Evolutionary conservation across 2,797 vertebrate species (phyloP).

Genomic region (Poeciliopsis gracilis): DNA sequence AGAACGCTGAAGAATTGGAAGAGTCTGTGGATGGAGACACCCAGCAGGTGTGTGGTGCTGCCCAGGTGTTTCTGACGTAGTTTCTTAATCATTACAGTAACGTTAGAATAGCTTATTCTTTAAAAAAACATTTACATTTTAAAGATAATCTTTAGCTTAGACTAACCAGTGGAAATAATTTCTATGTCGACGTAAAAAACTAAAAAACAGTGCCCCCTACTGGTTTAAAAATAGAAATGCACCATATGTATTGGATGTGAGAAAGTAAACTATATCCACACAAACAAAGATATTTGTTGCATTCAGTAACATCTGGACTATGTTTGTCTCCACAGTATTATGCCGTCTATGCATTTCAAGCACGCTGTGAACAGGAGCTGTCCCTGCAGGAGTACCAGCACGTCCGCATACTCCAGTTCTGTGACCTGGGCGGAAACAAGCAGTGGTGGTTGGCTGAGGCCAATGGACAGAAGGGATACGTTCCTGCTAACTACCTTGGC

Average conservation of each 20-base stretch:
- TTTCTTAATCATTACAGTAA: neutral
- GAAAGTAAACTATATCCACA: neutral
- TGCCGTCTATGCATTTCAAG: constrained; percentile 94
- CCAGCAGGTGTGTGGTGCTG: constrained; percentile 82
- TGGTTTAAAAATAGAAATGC: constrained; percentile 34
- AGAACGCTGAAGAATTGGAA: constrained; percentile 63
- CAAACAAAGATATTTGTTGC: neutral
- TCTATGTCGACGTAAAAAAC: neutral
- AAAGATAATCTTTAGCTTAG: neutral
- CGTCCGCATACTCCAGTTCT: constrained; percentile 90
- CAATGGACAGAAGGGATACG: constrained; percentile 92
- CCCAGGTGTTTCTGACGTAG: neutral
- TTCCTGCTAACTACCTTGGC: constrained; percentile 95
- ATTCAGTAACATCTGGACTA: neutral
- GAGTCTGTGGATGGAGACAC: constrained; percentile 74
- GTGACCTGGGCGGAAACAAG: constrained; percentile 93
- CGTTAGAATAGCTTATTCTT: neutral
- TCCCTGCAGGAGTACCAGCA: constrained; percentile 93
- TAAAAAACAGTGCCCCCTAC: constrained; percentile 58
- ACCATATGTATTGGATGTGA: neutral
- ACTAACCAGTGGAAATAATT: neutral
- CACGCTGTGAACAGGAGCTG: constrained; percentile 93
- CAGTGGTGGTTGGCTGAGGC: constrained; percentile 98
- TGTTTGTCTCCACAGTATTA: constrained; percentile 86
- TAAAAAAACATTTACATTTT: neutral